phyloP scores from a whole-genome alignment of 2,113 vertebrate species.

The Catharus fuscescens region DNA sequence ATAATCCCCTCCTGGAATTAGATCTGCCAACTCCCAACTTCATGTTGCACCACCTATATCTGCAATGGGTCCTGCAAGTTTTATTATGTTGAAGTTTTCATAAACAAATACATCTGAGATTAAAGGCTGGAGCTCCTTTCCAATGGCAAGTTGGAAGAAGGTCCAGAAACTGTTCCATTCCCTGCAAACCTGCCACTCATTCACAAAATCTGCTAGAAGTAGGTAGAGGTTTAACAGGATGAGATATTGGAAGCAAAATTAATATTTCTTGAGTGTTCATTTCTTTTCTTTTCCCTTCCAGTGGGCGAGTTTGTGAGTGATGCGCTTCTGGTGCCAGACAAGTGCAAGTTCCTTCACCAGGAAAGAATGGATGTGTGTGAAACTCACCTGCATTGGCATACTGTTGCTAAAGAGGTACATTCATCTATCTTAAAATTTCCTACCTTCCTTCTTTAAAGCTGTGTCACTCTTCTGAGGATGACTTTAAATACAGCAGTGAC shows the following conservation, averaged over 20 bases:
- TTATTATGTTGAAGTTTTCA: neutral
- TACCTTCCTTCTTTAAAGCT: neutral
- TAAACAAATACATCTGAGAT: neutral
- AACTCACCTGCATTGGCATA: constrained; percentile 98
- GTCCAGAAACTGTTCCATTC: neutral
- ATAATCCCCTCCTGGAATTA: neutral
- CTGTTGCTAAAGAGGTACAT: constrained; percentile 94
- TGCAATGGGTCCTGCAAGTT: neutral
- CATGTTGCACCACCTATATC: neutral
- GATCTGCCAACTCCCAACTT: neutral
- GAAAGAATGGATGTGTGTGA: constrained; percentile 98
- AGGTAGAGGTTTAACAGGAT: neutral
- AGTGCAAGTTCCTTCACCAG: constrained; percentile 98
- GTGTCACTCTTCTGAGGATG: neutral
- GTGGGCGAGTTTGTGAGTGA: constrained; percentile 98
- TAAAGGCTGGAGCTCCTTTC: neutral
- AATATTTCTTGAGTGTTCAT: neutral
- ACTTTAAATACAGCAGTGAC: neutral
- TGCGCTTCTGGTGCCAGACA: constrained; percentile 97
- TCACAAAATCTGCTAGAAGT: neutral
- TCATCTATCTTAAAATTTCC: neutral
- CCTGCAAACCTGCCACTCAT: neutral
- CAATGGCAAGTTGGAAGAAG: neutral
- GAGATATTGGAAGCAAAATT: neutral
- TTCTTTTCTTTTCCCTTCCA: constrained; percentile 56